phyloP scores from a whole-genome alignment of 2,113 vertebrate species.

The Chunga burmeisteri region DNA sequence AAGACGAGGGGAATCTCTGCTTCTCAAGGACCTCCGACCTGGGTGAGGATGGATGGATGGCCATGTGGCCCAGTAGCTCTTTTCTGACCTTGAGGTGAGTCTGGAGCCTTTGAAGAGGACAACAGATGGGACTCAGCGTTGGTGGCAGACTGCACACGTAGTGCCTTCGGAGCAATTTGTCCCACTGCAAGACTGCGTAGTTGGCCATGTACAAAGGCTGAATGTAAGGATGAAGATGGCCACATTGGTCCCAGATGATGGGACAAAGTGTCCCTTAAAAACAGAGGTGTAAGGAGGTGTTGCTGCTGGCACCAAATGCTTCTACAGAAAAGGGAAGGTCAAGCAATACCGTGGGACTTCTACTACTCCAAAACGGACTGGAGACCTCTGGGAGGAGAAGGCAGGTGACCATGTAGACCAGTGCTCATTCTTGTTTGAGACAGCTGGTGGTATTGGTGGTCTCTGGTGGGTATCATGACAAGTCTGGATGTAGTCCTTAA shows the following conservation, averaged over 20 bases:
- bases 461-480: background rate
- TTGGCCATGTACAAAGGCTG: background rate
- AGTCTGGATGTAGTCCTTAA: background rate
- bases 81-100: background rate
- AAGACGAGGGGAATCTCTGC: background rate
- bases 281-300: background rate
- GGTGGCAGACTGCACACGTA: background rate
- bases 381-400: background rate
- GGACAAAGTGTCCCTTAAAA: background rate
- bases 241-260: background rate
- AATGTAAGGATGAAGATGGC: background rate
- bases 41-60: background rate
- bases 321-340: background rate
- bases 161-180: background rate
- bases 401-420: background rate
- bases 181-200: background rate
- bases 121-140: background rate
- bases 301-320: background rate
- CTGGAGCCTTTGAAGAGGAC: background rate
- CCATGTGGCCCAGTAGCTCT: background rate
- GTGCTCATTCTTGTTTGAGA: background rate
- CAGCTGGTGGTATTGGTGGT: background rate
- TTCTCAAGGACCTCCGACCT: background rate
- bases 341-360: accelerated
- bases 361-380: background rate